These are phyloP conservation scores for Catharus ustulatus DNA, from an alignment of 2,797 vertebrate genomes.

Conservation along the genomic window DNA sequence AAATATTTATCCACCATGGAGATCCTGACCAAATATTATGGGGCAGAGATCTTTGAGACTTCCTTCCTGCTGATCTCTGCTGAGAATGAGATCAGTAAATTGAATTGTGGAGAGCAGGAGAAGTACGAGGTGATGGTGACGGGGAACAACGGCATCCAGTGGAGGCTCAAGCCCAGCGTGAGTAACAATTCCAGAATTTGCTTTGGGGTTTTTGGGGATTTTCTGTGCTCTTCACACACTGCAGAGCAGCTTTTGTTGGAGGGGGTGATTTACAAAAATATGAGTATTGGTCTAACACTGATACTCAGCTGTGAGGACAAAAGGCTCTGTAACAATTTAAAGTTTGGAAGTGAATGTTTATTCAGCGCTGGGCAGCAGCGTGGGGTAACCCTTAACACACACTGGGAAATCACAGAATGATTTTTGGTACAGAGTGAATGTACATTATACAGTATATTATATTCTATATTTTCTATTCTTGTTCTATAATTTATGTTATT, in stretches of 20 bases:
- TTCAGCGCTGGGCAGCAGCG: too few species aligned
- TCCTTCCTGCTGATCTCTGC: slow-evolving; percentile 78
- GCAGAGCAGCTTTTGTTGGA: neutral
- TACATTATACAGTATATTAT: too few species aligned
- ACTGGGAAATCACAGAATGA: too few species aligned
- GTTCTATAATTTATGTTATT: too few species aligned
- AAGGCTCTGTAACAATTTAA: too few species aligned
- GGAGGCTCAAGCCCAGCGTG: slow-evolving; percentile 87
- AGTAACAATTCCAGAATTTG: slow-evolving; percentile 46
- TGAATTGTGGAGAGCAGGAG: slow-evolving; percentile 60
- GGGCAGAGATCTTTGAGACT: slow-evolving; percentile 86
- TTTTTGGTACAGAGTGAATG: too few species aligned
- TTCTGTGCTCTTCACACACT: neutral
- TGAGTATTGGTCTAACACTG: too few species aligned
- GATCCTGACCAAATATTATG: slow-evolving; percentile 87
- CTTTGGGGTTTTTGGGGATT: rapidly evolving
- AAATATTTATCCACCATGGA: slow-evolving; percentile 97
- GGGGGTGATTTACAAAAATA: neutral
- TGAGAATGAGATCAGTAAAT: slow-evolving; percentile 82
- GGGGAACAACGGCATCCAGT: slow-evolving; percentile 90
- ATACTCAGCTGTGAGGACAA: too few species aligned
- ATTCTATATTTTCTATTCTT: too few species aligned
- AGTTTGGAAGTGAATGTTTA: too few species aligned
- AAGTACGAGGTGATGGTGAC: slow-evolving; percentile 86
- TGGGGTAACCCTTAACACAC: too few species aligned